Evolutionary conservation across 92 coral and sea anemone species (phyloP).

Genomic region (Zoanthus solanderi): DNA sequence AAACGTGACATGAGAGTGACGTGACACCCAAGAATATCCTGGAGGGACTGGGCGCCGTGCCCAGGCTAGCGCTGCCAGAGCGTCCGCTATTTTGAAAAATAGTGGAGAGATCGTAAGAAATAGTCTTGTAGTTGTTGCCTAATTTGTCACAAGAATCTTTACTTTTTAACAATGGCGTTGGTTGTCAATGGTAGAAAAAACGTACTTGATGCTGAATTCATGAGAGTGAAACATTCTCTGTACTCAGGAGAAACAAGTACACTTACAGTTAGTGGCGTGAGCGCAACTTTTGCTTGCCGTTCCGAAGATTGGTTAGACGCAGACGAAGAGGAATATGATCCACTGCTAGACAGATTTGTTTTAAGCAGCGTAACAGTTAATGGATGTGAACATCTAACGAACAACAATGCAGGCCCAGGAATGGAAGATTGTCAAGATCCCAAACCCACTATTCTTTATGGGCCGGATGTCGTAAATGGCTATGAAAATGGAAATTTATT

Average conservation of each 20-base stretch:
- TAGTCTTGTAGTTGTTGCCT: background rate
- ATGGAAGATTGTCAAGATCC: background rate
- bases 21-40: background rate
- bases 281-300: background rate
- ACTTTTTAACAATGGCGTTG: background rate
- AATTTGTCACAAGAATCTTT: background rate
- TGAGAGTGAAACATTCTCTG: background rate
- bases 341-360: background rate
- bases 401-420: background rate
- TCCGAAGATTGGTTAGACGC: background rate
- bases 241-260: background rate
- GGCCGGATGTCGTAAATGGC: background rate
- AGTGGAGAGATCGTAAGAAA: background rate
- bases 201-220: background rate
- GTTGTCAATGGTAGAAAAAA: background rate
- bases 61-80: slow-evolving; percentile 1
- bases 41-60: background rate
- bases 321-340: background rate
- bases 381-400: background rate
- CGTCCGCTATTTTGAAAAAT: background rate
- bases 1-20: background rate
- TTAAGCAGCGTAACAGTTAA: background rate
- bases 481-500: background rate
- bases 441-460: background rate
- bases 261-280: background rate